phyloP scores from a whole-genome alignment of 2,113 vertebrate genomes.

The Mixornis gularis region DNA sequence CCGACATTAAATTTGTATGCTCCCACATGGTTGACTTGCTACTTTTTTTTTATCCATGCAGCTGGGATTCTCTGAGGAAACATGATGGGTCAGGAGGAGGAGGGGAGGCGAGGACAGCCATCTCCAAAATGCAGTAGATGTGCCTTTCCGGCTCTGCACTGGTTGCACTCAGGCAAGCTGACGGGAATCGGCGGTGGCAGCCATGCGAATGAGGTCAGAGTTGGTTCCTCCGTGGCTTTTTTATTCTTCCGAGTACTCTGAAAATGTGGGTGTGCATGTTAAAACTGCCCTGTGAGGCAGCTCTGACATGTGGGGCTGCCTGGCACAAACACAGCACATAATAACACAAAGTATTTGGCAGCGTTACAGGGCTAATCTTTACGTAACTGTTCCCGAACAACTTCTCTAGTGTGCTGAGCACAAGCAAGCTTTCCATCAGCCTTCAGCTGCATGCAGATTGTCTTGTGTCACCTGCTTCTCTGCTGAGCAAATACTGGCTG shows the following conservation, averaged over 20 bases:
- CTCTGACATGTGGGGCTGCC: slow-evolving; percentile 67
- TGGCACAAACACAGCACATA: slow-evolving; percentile 65
- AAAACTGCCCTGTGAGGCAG: slow-evolving; percentile 57
- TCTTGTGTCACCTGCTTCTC: slow-evolving; percentile 52
- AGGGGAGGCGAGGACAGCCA: background rate
- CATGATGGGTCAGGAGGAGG: slow-evolving; percentile 24
- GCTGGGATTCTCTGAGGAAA: slow-evolving; percentile 45
- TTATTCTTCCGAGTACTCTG: background rate
- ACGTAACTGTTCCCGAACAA: slow-evolving; percentile 60
- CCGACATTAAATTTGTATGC: slow-evolving; percentile 45
- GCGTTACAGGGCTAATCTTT: slow-evolving; percentile 64
- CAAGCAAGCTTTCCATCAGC: slow-evolving; percentile 58
- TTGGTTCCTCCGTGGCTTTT: slow-evolving; percentile 22
- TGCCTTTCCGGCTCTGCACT: background rate
- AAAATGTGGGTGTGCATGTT: slow-evolving; percentile 59
- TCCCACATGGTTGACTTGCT: slow-evolving; percentile 32
- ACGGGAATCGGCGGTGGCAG: background rate
- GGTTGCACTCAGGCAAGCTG: slow-evolving; percentile 8
- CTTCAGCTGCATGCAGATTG: slow-evolving; percentile 40
- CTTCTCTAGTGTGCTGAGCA: slow-evolving; percentile 34
- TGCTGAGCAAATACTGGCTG: slow-evolving; percentile 24
- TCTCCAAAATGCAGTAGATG: background rate
- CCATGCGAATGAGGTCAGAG: slow-evolving; percentile 34
- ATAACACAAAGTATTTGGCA: slow-evolving; percentile 65
- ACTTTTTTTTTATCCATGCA: slow-evolving; percentile 28